Conservation (phyloP, 2,113 vertebrate species). For the Zonotrichia leucophrys region DNA sequence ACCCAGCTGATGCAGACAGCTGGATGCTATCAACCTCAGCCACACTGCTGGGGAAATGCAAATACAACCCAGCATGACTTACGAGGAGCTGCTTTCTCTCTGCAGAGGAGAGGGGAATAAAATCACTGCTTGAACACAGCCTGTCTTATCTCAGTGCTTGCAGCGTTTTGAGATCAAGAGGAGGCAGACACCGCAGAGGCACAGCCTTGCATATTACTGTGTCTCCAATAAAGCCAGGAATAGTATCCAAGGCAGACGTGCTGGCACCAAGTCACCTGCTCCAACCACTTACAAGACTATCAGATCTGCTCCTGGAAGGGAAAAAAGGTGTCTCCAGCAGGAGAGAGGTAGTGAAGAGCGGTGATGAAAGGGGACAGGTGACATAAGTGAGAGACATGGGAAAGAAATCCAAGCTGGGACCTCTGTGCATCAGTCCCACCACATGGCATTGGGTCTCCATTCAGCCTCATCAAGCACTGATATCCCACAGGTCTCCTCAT, state of each 20-base stretch:
- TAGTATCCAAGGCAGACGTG: constrained; percentile 3
- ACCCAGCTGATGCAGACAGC: background rate
- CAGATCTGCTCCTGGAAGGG: background rate
- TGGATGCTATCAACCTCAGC: background rate
- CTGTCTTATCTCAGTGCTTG: background rate
- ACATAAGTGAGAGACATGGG: background rate
- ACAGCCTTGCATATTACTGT: background rate
- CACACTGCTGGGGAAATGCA: background rate
- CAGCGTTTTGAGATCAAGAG: background rate
- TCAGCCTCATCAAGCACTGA: background rate
- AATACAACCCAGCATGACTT: background rate
- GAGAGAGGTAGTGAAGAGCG: background rate
- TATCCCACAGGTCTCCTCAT: background rate
- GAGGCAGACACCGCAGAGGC: background rate
- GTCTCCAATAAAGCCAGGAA: constrained; percentile 22
- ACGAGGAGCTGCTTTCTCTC: rapidly evolving
- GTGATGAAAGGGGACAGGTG: background rate
- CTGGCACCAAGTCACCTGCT: constrained; percentile 34
- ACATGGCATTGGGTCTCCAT: rapidly evolving
- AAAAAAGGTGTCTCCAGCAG: background rate
- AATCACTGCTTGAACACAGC: background rate
- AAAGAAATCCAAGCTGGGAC: background rate
- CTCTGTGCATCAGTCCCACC: rapidly evolving
- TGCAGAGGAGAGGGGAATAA: background rate
- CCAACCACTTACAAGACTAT: background rate